Conservation (phyloP, 2,797 vertebrate species). For the Tolypeutes matacus region DNA sequence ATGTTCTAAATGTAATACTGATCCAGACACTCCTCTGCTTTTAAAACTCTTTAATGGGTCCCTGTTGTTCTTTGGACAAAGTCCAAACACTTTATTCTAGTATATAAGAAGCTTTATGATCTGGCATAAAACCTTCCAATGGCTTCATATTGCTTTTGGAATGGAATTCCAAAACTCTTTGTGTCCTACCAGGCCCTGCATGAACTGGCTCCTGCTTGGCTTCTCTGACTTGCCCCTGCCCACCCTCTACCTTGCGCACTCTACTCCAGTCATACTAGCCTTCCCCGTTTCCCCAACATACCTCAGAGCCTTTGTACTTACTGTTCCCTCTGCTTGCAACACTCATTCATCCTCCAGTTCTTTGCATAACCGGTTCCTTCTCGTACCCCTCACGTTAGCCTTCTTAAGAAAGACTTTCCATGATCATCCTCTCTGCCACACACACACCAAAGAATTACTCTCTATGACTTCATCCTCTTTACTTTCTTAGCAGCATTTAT, state of each 20-base stretch:
- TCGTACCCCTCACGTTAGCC: neutral
- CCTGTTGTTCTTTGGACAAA: slow-evolving; percentile 12
- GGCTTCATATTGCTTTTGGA: slow-evolving; percentile 32
- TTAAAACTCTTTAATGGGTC: neutral
- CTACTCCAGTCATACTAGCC: neutral
- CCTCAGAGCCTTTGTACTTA: neutral
- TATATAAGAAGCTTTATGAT: slow-evolving; percentile 34
- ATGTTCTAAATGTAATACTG: neutral
- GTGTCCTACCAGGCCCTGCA: neutral
- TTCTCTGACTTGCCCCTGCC: neutral
- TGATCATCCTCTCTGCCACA: neutral
- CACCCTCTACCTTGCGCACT: neutral
- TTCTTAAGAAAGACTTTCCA: neutral
- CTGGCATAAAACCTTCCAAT: neutral
- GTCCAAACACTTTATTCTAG: slow-evolving; percentile 40
- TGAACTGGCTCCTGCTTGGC: neutral
- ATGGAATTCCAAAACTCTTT: slow-evolving; percentile 22
- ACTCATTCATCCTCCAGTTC: neutral
- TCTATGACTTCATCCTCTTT: neutral
- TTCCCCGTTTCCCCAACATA: neutral
- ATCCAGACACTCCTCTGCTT: neutral
- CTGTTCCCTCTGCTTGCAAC: neutral
- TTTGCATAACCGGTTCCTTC: neutral
- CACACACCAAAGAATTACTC: neutral
- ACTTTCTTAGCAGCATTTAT: neutral